Conservation (phyloP, 2,113 vertebrate genomes). For the Dinomys branickii region DNA sequence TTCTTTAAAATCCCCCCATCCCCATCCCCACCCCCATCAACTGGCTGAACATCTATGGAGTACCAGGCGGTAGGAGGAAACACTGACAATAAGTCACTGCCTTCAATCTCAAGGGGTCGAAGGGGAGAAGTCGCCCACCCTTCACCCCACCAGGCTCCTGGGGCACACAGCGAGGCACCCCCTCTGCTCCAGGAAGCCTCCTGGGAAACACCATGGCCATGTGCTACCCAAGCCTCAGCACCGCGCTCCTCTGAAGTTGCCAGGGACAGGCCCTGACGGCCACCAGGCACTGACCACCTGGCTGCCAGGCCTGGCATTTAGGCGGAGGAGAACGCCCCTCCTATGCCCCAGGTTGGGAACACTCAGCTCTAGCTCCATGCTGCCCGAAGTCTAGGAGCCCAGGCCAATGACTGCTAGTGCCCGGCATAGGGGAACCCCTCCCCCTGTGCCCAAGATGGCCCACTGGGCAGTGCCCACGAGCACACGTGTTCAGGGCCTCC, state of each 20-base stretch:
- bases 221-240: not conserved
- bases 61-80: not conserved
- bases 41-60: not conserved
- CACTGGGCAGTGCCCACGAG: not conserved
- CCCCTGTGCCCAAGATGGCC: fast-evolving
- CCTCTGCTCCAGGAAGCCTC: not conserved
- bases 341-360: not conserved
- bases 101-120: not conserved
- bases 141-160: not conserved
- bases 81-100: not conserved
- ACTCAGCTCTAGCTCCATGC: not conserved
- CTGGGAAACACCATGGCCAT: not conserved
- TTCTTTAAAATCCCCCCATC: not conserved
- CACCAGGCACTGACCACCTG: fast-evolving
- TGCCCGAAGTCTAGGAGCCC: not conserved
- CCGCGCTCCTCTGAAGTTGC: not conserved
- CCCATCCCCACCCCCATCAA: not conserved
- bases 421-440: not conserved
- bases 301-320: not conserved
- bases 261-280: not conserved
- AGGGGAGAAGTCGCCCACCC: not conserved
- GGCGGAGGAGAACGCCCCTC: not conserved
- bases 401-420: not conserved
- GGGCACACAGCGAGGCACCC: too few species aligned
- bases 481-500: not conserved